Evolutionary conservation across 2,113 vertebrate species (phyloP).

Genomic region (Phalacrocorax aristotelis): DNA sequence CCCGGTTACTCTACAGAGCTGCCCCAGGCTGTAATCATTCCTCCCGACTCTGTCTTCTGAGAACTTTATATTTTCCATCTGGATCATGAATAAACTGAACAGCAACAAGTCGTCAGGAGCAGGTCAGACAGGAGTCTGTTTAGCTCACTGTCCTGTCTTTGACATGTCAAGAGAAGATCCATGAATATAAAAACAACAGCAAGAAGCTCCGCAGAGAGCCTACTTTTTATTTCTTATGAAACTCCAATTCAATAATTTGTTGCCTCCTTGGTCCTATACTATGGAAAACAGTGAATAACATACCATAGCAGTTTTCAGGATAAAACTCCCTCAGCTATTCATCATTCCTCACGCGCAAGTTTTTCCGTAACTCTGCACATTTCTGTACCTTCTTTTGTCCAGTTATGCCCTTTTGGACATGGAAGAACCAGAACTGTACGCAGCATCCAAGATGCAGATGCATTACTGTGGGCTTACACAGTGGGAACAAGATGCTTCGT

Average conservation of each 20-base stretch:
- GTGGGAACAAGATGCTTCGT: neutral
- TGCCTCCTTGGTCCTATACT: neutral
- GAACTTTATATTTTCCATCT: neutral
- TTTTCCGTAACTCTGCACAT: neutral
- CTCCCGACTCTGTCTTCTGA: neutral
- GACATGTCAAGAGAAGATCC: neutral
- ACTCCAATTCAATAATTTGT: neutral
- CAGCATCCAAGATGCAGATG: neutral
- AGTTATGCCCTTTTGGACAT: neutral
- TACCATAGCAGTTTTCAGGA: neutral
- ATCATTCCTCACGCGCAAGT: neutral
- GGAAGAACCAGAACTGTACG: neutral
- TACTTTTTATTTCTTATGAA: neutral
- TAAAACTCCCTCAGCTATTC: neutral
- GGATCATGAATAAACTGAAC: neutral
- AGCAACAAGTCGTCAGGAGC: neutral
- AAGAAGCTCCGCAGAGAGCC: neutral
- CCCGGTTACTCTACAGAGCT: neutral
- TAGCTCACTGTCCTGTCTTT: neutral
- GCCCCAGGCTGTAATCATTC: neutral
- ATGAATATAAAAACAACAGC: neutral
- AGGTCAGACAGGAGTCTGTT: neutral
- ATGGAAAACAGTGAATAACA: neutral
- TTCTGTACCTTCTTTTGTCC: neutral
- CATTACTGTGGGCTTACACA: neutral